Percentiles rank a stretch among this genome's conserved stretches.
Evolutionary conservation across 30 jellyfish, hydroid and myxozoan genomes (phyloP).

Genomic region (Hydra vulgaris): DNA sequence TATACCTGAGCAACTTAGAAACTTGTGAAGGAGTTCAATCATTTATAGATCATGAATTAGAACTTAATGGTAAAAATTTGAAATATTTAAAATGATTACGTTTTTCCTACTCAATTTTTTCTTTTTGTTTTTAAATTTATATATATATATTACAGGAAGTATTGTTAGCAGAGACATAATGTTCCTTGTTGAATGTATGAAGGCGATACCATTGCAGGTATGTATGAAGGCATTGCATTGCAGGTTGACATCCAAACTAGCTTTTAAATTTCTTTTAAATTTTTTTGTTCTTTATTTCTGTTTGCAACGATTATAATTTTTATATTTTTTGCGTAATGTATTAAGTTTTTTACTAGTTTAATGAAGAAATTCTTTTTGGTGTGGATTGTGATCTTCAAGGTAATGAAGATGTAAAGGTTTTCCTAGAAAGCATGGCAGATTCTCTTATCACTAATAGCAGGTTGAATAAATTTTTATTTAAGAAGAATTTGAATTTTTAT

Average conservation of each 20-base stretch:
- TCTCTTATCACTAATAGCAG: slow-evolving; percentile 50
- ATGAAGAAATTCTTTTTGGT: slow-evolving; percentile 36
- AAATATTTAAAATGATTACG: background rate
- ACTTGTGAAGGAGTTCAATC: slow-evolving; percentile 26
- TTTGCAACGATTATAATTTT: no score
- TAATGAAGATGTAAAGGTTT: slow-evolving; percentile 45
- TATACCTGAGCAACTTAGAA: slow-evolving; percentile 7
- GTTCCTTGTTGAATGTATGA: slow-evolving; percentile 40
- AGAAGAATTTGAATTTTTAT: background rate
- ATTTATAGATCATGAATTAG: slow-evolving; percentile 22
- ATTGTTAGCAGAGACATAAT: slow-evolving; percentile 32
- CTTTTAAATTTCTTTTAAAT: no score
- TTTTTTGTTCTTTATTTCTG: no score
- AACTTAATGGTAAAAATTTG: slow-evolving; percentile 14
- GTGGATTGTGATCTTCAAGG: slow-evolving; percentile 49
- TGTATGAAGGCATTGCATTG: no score
- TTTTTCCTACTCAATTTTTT: background rate
- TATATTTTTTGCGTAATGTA: no score
- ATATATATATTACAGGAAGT: background rate
- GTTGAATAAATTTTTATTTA: background rate
- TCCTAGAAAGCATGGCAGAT: slow-evolving; percentile 32
- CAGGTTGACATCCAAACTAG: no score
- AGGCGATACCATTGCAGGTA: slow-evolving; percentile 53
- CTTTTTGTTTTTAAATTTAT: background rate
- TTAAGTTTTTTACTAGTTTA: slow-evolving; percentile 36